These are phyloP conservation scores for Parazoanthus darwini DNA, from an alignment of 92 coral and sea anemone species.

Conservation along the genomic window DNA sequence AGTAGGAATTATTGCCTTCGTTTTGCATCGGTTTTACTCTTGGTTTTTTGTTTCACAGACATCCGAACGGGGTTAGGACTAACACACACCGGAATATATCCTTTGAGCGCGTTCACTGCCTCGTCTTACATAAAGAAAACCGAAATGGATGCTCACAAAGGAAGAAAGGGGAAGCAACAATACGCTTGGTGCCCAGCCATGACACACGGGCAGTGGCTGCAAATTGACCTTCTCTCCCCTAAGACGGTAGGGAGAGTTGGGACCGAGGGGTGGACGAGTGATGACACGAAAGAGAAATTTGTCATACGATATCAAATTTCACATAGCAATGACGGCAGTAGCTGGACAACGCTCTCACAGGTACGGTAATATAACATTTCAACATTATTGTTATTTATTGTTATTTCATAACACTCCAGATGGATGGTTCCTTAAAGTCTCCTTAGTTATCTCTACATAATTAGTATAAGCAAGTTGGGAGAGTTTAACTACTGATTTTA, in stretches of 20 bases:
- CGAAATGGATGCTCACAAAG: neutral
- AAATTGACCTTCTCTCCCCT: constrained; percentile 15
- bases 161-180: constrained; percentile 5
- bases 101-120: constrained; percentile 19
- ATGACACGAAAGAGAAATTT: constrained; percentile 4
- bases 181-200: constrained; percentile 32
- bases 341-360: constrained; percentile 13
- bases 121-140: constrained; percentile 2
- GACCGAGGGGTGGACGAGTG: constrained; percentile 25
- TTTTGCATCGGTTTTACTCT: too few species aligned
- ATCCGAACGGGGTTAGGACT: neutral
- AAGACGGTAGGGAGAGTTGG: neutral
- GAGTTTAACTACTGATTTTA: too few species aligned
- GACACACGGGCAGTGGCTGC: neutral
- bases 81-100: neutral
- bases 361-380: neutral
- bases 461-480: too few species aligned
- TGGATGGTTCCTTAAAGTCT: too few species aligned
- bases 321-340: constrained; percentile 3
- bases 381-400: too few species aligned
- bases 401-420: too few species aligned
- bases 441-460: too few species aligned
- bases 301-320: constrained; percentile 1
- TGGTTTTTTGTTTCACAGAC: neutral
- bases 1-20: too few species aligned